Percentiles rank a stretch among this genome's conserved stretches.
These are phyloP conservation scores for Phymanthus crucifer DNA, from an alignment of 92 coral and sea anemone species.

Conservation along the genomic window DNA sequence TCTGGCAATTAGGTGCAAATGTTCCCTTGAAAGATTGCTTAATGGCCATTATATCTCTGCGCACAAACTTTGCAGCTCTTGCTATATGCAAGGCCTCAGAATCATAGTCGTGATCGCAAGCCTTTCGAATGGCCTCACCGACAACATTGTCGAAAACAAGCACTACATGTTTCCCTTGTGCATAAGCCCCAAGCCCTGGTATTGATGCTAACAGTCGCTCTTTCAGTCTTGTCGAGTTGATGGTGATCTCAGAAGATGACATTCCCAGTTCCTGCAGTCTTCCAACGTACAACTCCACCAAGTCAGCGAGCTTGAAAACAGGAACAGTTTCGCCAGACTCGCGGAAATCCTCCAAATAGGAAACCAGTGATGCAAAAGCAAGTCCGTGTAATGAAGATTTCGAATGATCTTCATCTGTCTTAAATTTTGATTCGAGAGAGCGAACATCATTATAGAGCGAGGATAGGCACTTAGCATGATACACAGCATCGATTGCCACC, in stretches of 20 bases:
- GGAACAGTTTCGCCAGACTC: conserved; percentile 24
- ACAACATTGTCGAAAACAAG: conserved; percentile 22
- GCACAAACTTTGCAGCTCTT: conserved; percentile 38
- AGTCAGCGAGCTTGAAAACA: conserved; percentile 42
- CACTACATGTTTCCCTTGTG: conserved; percentile 38
- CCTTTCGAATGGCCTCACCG: conserved; percentile 39
- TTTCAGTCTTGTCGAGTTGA: conserved; percentile 54
- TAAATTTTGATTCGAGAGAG: conserved; percentile 16
- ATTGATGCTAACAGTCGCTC: conserved; percentile 44
- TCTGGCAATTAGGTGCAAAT: conserved; percentile 34
- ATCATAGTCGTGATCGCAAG: conserved; percentile 36
- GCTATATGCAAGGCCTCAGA: conserved; percentile 53
- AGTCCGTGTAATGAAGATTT: conserved; percentile 46
- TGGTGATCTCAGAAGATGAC: conserved; percentile 8
- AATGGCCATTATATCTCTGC: conserved; percentile 34
- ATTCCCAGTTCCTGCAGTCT: conserved; percentile 37
- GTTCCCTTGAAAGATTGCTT: conserved; percentile 39
- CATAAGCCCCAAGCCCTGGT: conserved; percentile 27
- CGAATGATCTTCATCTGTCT: conserved; percentile 17
- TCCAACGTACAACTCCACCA: conserved; percentile 38
- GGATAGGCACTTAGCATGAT: conserved; percentile 56
- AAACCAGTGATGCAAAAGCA: conserved; percentile 49
- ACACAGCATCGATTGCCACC: conserved; percentile 51
- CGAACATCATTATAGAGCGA: conserved; percentile 50
- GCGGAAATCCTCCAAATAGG: conserved; percentile 47